These are phyloP conservation scores for Basileuterus tristriatus DNA, from an alignment of 2,797 vertebrate species.

Conservation along the genomic window DNA sequence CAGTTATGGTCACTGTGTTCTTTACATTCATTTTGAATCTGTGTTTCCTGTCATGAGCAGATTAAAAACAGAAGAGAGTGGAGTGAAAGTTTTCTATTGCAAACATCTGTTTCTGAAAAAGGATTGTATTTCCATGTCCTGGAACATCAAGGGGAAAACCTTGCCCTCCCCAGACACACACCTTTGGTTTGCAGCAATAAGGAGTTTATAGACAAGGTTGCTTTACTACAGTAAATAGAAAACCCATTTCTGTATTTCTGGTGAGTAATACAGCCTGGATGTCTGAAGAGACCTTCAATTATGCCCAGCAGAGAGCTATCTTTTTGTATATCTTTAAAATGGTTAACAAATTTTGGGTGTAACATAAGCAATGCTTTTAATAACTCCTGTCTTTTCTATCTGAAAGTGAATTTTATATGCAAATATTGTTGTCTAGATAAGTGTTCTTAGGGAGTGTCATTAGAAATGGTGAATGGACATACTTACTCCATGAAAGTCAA, in stretches of 20 bases:
- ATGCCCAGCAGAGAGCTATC: neutral
- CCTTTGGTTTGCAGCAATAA: slow-evolving; percentile 72
- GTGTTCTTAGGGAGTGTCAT: slow-evolving; percentile 20
- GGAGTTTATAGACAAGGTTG: slow-evolving; percentile 63
- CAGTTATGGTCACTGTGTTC: slow-evolving; percentile 70
- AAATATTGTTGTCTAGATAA: slow-evolving; percentile 36
- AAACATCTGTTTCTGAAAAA: slow-evolving; percentile 80
- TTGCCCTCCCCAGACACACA: slow-evolving; percentile 73
- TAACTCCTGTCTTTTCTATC: slow-evolving; percentile 13
- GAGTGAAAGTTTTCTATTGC: slow-evolving; percentile 79
- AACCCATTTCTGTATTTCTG: slow-evolving; percentile 54
- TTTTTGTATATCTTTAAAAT: neutral
- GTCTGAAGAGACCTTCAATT: slow-evolving; percentile 36
- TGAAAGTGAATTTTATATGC: slow-evolving; percentile 60
- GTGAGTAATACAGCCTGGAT: slow-evolving; percentile 48
- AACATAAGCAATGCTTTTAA: neutral
- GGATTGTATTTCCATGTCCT: slow-evolving; percentile 77
- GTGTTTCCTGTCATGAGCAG: slow-evolving; percentile 75
- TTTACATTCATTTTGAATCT: slow-evolving; percentile 77
- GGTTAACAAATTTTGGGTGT: neutral
- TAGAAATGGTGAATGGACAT: slow-evolving; percentile 12
- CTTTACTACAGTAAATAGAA: slow-evolving; percentile 72
- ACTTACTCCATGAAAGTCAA: slow-evolving; percentile 37
- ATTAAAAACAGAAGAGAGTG: slow-evolving; percentile 79
- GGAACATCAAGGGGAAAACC: slow-evolving; percentile 77